A percentile compares a stretch with the other conserved stretches of the same genome.
These are phyloP conservation scores for Trichacis sp. DNA, from an alignment of 2,888 invertebrate genomes.

Conservation along the genomic window DNA sequence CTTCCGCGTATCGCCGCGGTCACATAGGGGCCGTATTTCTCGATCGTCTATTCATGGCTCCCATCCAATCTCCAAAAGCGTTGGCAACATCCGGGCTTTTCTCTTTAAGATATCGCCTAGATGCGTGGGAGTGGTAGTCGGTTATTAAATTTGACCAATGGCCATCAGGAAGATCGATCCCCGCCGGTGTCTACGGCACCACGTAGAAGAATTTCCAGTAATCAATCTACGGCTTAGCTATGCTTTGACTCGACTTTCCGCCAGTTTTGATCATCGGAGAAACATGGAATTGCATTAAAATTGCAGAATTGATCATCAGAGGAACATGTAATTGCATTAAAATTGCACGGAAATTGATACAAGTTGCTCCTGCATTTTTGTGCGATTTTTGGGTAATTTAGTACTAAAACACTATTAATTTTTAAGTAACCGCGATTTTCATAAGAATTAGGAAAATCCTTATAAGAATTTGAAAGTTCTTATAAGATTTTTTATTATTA, in stretches of 20 bases:
- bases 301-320: too few relatives aligned
- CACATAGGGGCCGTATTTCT: constrained; percentile 43
- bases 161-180: constrained; percentile 24
- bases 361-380: too few relatives aligned
- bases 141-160: constrained; percentile 44
- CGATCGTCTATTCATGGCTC: constrained; percentile 68
- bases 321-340: too few relatives aligned
- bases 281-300: too few relatives aligned
- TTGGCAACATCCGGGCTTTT: constrained; percentile 41
- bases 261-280: too few relatives aligned
- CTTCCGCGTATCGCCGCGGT: constrained; percentile 55
- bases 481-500: too few relatives aligned
- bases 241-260: background rate
- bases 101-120: constrained; percentile 63
- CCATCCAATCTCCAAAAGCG: constrained; percentile 60
- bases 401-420: too few relatives aligned
- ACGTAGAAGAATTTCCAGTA: background rate
- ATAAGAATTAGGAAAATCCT: too few relatives aligned
- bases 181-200: background rate
- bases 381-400: too few relatives aligned
- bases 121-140: constrained; percentile 59
- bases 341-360: too few relatives aligned
- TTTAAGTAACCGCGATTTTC: too few relatives aligned
- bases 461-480: too few relatives aligned
- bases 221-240: background rate